Evolutionary conservation across 2,888 invertebrate genomes (phyloP), one percentile per base, ranked within the genome.

Genomic region (Heliconius cydno): DNA sequence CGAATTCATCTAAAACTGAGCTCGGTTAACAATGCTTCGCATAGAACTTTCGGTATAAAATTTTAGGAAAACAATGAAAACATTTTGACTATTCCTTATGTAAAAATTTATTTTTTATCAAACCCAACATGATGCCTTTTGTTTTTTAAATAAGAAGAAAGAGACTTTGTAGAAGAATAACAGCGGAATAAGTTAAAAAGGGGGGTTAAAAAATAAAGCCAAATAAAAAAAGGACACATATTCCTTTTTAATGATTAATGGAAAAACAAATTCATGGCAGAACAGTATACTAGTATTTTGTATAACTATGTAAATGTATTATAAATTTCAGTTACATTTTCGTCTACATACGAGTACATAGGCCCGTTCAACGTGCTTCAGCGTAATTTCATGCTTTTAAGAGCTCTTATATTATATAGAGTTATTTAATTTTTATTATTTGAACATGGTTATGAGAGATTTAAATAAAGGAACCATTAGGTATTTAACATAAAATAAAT

Each of bases 1-100:
- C 63, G 74, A 75, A 77, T 77, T 75, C 74, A 68, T 77, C 74
- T 70, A 70, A 77, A 77, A 77, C 52, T 63, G 67, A 34, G 74
- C 70, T 22, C 52, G 68, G 77, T 70, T 78, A 78, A 80, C 78
- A 78, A 80, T 70, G 38, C 63, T 52, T 63, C 46, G 65, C 63
- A 57, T 76, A 25, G n/a, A 77, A 63, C 68, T 74, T 77, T 70
- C 77, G 38, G 52, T 38, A 63, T 66, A 19, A 77, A 74, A 80
- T 73, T 74, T 77, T 68, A 46, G 72, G 34, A 28, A 52, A 72
- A 77, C 38, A 3, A 25, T 63, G 6, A 30, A 60, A 57, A 65
- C 19, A 52, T 66, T 73, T 34, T 34, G 38, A 12, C 22, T 71
- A 12, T 22, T 41, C 12, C 19, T 46, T 52, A n/a, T 10, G 22